Evolutionary conservation across 2,888 invertebrate genomes (phyloP).

Genomic region (Synergus gifuensis): DNA sequence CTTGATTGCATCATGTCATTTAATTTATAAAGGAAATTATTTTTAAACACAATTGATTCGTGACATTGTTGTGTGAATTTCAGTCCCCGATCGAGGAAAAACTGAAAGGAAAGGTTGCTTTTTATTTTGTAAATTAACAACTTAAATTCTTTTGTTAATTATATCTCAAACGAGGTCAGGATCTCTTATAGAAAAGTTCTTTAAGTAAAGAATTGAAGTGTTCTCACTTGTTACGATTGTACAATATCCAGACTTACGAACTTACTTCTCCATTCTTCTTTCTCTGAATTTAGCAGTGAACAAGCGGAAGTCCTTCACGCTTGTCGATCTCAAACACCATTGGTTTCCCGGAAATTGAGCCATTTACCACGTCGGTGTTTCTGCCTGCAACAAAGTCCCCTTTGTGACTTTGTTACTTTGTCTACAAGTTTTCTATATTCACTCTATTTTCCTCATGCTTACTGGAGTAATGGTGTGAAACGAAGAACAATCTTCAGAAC

Average conservation of each 20-base stretch:
- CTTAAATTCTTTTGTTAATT: no score
- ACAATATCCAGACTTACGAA: neutral
- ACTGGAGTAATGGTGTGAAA: neutral
- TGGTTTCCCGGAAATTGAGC: slow-evolving; percentile 52
- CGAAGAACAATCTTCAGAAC: slow-evolving; percentile 1
- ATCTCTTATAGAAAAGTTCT: neutral
- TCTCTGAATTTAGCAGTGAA: slow-evolving; percentile 36
- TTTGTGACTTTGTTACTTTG: slow-evolving; percentile 24
- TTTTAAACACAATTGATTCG: no score
- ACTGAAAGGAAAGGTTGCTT: no score
- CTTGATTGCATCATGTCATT: no score
- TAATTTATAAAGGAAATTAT: no score
- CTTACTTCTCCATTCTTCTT: neutral
- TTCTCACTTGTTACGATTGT: neutral
- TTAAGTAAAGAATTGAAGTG: neutral
- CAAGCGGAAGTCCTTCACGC: slow-evolving; percentile 47
- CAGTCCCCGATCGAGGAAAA: no score
- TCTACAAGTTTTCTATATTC: slow-evolving; percentile 19
- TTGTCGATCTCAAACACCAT: slow-evolving; percentile 51
- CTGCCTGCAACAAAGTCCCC: slow-evolving; percentile 16
- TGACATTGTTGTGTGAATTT: no score
- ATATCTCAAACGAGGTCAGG: neutral
- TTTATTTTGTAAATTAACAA: no score
- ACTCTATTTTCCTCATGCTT: slow-evolving; percentile 21
- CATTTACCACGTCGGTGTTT: slow-evolving; percentile 33